phyloP scores from a whole-genome alignment of 37 sponge, comb jelly and placozoan genomes.

The Agelas oroides region DNA sequence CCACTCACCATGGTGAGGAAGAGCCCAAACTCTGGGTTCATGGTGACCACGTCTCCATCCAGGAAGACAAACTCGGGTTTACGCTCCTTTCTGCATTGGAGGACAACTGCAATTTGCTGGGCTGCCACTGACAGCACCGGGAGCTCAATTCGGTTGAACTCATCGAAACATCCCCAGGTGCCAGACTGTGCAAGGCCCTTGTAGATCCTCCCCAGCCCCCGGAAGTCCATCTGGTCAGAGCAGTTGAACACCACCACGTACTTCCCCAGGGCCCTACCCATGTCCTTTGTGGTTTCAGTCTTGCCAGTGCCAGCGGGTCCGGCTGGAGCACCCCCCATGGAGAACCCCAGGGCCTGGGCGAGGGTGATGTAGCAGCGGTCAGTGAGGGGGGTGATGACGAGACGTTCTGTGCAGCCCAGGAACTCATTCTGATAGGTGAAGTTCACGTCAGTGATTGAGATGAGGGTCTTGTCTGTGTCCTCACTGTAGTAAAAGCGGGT shows the following conservation, averaged over 20 bases:
- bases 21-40: conserved; percentile 99
- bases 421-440: conserved; percentile 99
- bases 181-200: conserved; percentile 99
- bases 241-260: conserved; percentile 99
- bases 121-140: conserved; percentile 99
- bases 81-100: conserved; percentile 96
- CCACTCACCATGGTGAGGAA: conserved; percentile 95
- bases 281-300: conserved; percentile 97
- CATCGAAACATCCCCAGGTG: conserved; percentile 99
- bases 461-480: conserved; percentile 81
- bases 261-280: conserved; percentile 97
- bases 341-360: conserved; percentile 97
- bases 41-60: conserved; percentile 92
- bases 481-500: conserved; percentile 97
- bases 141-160: conserved; percentile 99
- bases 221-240: conserved; percentile 99
- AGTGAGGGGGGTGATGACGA: conserved; percentile 99
- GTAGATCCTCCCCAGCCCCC: conserved; percentile 98
- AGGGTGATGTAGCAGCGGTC: conserved; percentile 99
- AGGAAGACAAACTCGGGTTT: conserved; percentile 96
- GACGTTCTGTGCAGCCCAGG: conserved; percentile 98
- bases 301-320: conserved; percentile 95
- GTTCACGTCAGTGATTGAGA: conserved; percentile 97
- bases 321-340: conserved; percentile 98
- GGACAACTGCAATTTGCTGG: conserved; percentile 97